Evolutionary conservation across 1,140 invertebrate species (phyloP), one percentile per base, ranked within the genome.

Genomic region (Lerema accius): DNA sequence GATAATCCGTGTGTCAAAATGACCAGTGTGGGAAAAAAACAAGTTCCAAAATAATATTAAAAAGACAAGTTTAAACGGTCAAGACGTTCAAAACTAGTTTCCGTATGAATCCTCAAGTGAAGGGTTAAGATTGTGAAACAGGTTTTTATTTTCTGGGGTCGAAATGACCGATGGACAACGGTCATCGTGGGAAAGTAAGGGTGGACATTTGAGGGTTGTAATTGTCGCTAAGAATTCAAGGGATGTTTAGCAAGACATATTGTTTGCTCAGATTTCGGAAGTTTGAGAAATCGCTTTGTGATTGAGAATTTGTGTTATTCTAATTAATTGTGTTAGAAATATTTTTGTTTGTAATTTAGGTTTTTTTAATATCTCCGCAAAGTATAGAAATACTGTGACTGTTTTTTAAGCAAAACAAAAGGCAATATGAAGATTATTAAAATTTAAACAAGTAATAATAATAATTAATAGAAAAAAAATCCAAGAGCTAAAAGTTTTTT

Each of bases 101-200:
- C 42, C 40, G 43, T 43, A 45, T 19, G n/a, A 35, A 46, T 46
- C 42, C 46, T 58, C 9, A 17, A 10, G 11, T 50, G 14, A 56
- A 56, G 53, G 40, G 40, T 43, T 11, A 32, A 56, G 40, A 56
- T 45, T 35, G 9, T 32, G 7, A 23, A 64, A 65, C 63, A 43
- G 39, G 62, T 63, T 63, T 60, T 55, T 45, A 56, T 58, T 53
- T 51, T 51, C 15, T 3, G 26, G 63, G 62, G 51, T 49, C 45
- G 13, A 32, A 49, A 11, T 65, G 63, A 59, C 51, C 62, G 55
- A 46, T 35, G 80, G 80, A 78, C 82, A 76, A 55, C 65, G 80
- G 80, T 82, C 80, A 83, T 55, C 71, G 77, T 80, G 82, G 69
- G 82, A 82, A 81, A 67, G 53, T 23, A 53, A 76, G 80, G 82